These are phyloP conservation scores for Argyresthia goedartella DNA, from an alignment of 2,888 invertebrate species.

Conservation along the genomic window DNA sequence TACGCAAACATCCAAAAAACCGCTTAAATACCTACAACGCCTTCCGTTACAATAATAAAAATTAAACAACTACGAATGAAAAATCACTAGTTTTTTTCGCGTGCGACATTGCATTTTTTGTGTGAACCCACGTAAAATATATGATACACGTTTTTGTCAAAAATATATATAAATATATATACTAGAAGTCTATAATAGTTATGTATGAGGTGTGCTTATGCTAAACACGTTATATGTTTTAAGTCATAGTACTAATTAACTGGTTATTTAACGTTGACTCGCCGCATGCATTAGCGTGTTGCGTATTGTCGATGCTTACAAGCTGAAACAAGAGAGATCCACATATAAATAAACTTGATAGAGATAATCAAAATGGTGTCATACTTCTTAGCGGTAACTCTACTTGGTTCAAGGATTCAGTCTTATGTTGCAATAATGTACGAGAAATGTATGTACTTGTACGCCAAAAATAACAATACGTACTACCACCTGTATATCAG, in stretches of 20 bases:
- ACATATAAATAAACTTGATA: too few relatives aligned
- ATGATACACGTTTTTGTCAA: constrained; percentile 11
- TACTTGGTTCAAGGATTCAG: too few relatives aligned
- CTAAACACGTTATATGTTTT: constrained; percentile 18
- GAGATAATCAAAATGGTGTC: too few relatives aligned
- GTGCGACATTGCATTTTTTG: constrained; percentile 1
- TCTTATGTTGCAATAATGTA: too few relatives aligned
- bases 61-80: constrained; percentile 1
- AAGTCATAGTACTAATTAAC: constrained; percentile 5
- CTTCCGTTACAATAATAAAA: background rate
- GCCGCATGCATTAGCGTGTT: constrained; percentile 23
- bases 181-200: constrained; percentile 12
- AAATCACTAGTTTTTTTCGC: constrained; percentile 2
- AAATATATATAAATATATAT: constrained; percentile 14
- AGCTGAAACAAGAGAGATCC: constrained; percentile 38
- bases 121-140: constrained; percentile 2
- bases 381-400: too few relatives aligned
- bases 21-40: background rate
- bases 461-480: too few relatives aligned
- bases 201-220: constrained; percentile 26
- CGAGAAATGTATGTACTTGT: too few relatives aligned
- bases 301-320: constrained; percentile 59
- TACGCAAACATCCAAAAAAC: constrained; percentile 1
- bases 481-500: too few relatives aligned
- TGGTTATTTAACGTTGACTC: constrained; percentile 9